Conservation (phyloP, 2,113 vertebrate species). For the Albula goreensis region DNA sequence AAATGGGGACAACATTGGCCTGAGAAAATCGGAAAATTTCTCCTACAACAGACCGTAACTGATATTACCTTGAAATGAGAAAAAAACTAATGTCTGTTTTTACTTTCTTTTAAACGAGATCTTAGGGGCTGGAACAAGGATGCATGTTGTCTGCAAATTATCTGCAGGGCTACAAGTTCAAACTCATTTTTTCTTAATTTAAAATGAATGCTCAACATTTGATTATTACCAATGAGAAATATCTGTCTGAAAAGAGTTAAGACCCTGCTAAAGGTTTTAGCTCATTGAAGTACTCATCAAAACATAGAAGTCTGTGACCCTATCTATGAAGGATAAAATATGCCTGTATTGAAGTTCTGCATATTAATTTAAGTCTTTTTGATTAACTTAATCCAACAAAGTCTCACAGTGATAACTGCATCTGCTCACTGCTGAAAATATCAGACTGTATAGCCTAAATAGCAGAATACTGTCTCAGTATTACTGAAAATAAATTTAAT, state of each 20-base stretch:
- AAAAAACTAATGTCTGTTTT: too few species aligned
- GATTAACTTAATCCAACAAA: too few species aligned
- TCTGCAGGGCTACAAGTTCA: background rate
- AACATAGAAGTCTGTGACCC: background rate
- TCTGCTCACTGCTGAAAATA: background rate
- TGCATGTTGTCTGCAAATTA: too few species aligned
- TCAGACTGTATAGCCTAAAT: background rate
- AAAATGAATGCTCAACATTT: background rate
- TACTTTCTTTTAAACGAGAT: too few species aligned
- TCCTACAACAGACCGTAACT: too few species aligned
- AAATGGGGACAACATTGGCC: too few species aligned
- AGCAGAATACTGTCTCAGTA: background rate
- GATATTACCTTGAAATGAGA: too few species aligned
- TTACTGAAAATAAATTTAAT: background rate
- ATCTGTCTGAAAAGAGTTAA: background rate
- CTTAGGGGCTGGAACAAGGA: too few species aligned
- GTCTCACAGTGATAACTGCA: background rate
- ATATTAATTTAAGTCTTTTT: too few species aligned
- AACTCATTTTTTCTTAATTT: background rate
- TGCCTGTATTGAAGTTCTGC: background rate
- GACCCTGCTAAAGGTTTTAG: too few species aligned
- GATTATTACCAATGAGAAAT: background rate
- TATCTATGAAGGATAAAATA: background rate
- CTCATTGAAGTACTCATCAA: too few species aligned
- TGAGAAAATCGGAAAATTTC: too few species aligned